Evolutionary conservation across 2,888 invertebrate genomes (phyloP).

Genomic region (Calliphora vomitoria): DNA sequence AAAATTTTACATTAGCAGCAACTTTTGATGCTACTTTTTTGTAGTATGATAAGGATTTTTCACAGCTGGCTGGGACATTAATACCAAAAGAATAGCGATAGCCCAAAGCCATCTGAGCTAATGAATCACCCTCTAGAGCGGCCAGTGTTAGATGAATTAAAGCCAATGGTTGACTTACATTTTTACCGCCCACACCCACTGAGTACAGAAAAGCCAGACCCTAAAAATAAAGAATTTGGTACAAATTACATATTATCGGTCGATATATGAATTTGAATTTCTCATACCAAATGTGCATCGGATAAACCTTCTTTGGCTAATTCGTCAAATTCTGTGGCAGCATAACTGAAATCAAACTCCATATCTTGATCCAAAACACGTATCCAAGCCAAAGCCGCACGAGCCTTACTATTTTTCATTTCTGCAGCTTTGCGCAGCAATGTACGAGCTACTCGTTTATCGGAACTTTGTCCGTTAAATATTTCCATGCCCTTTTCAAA

Average conservation of each 20-base stretch:
- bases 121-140: slow-evolving; percentile 95
- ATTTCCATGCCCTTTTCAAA: slow-evolving; percentile 90
- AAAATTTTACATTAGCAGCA: slow-evolving; percentile 93
- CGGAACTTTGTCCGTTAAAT: slow-evolving; percentile 89
- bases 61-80: slow-evolving; percentile 95
- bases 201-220: slow-evolving; percentile 95
- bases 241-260: too few species aligned
- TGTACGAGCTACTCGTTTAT: slow-evolving; percentile 90
- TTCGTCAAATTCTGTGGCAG: slow-evolving; percentile 90
- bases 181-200: slow-evolving; percentile 91
- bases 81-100: slow-evolving; percentile 97
- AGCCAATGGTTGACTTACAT: slow-evolving; percentile 94
- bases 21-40: slow-evolving; percentile 96
- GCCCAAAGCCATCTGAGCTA: slow-evolving; percentile 98
- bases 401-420: slow-evolving; percentile 92
- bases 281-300: slow-evolving; percentile 93
- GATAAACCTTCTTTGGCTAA: slow-evolving; percentile 91
- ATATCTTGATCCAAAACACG: slow-evolving; percentile 93
- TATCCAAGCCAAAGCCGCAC: slow-evolving; percentile 95
- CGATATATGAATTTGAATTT: background rate
- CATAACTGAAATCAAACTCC: slow-evolving; percentile 90
- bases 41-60: slow-evolving; percentile 95
- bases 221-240: slow-evolving; percentile 79
- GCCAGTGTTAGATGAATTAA: slow-evolving; percentile 96
- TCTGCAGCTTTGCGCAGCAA: slow-evolving; percentile 92